phyloP scores from a whole-genome alignment of 2,113 vertebrate species.

The Benitochromis conjunctus region DNA sequence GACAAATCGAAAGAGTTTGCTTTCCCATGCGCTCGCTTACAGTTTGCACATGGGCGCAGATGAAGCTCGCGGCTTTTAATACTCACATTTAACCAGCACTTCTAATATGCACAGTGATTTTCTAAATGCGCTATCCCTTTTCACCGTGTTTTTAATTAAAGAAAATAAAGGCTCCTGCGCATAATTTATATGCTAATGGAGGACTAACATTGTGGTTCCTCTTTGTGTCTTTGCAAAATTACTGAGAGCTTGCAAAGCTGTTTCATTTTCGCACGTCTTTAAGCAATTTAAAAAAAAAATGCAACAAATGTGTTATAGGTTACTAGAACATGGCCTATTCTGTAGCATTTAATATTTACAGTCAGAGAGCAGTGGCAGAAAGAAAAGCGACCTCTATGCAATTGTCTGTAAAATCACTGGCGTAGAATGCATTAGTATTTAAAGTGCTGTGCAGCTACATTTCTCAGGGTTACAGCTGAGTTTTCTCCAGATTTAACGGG shows the following conservation, averaged over 20 bases:
- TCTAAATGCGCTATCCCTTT: not conserved
- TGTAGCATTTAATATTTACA: not conserved
- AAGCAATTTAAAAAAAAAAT: constrained; percentile 6
- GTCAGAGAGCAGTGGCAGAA: not conserved
- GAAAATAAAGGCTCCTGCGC: constrained; percentile 1
- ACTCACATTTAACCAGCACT: not conserved
- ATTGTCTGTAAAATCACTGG: not conserved
- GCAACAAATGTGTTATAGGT: not conserved
- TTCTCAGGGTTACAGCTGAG: not conserved
- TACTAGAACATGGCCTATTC: not conserved
- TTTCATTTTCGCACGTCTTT: not conserved
- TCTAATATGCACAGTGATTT: not conserved
- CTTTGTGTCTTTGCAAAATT: not conserved
- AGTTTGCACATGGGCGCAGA: not conserved
- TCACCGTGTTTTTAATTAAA: constrained; percentile 26
- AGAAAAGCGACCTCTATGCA: not conserved
- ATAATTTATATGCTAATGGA: not conserved
- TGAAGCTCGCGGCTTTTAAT: not conserved
- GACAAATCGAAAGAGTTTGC: not conserved
- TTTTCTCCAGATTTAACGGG: constrained; percentile 26
- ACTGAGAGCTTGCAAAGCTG: not conserved
- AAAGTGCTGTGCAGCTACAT: not conserved
- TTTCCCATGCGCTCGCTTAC: not conserved
- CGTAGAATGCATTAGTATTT: not conserved
- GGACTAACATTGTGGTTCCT: not conserved